These are phyloP conservation scores for Leptinotarsa lineolata DNA, from an alignment of 1,140 invertebrate genomes.

Conservation along the genomic window DNA sequence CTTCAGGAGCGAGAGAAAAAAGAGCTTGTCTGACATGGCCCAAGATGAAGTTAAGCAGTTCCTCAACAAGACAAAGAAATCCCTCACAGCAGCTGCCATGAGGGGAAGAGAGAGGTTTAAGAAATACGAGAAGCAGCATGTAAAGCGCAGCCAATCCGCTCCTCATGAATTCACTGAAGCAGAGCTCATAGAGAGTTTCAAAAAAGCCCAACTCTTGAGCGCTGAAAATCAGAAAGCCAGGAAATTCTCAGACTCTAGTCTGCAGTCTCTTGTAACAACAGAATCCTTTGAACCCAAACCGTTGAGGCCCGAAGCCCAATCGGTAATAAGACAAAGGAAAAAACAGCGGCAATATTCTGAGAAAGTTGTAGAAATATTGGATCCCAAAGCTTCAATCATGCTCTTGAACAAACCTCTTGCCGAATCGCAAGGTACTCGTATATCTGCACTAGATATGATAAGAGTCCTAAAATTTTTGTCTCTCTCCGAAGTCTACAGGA, in stretches of 20 bases:
- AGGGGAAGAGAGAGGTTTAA: slow-evolving; percentile 41
- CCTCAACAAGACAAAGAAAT: slow-evolving; percentile 48
- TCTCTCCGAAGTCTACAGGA: slow-evolving; percentile 52
- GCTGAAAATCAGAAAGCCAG: slow-evolving; percentile 31
- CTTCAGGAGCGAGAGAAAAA: slow-evolving; percentile 30
- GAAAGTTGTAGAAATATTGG: slow-evolving; percentile 53
- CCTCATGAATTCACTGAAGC: slow-evolving; percentile 57
- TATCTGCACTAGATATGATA: slow-evolving; percentile 32
- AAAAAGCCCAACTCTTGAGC: slow-evolving; percentile 53
- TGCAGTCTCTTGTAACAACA: not conserved
- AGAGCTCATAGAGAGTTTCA: slow-evolving; percentile 60
- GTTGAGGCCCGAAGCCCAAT: slow-evolving; percentile 34
- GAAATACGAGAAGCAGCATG: slow-evolving; percentile 44
- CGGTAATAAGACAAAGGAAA: slow-evolving; percentile 33
- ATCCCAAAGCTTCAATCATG: slow-evolving; percentile 48
- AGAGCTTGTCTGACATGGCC: slow-evolving; percentile 42
- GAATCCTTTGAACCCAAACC: slow-evolving; percentile 27
- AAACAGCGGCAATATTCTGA: slow-evolving; percentile 33
- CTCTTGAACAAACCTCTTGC: slow-evolving; percentile 39
- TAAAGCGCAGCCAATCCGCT: slow-evolving; percentile 58
- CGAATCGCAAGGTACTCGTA: not conserved
- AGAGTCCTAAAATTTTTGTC: slow-evolving; percentile 43
- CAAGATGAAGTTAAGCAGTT: slow-evolving; percentile 45
- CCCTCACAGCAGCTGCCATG: slow-evolving; percentile 36
- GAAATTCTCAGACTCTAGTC: slow-evolving; percentile 40